A percentile compares a stretch with the other conserved stretches of the same genome.
Evolutionary conservation across 37 sponge, comb jelly and placozoan genomes (phyloP).

Genomic region (Hexactinellida sp.): DNA sequence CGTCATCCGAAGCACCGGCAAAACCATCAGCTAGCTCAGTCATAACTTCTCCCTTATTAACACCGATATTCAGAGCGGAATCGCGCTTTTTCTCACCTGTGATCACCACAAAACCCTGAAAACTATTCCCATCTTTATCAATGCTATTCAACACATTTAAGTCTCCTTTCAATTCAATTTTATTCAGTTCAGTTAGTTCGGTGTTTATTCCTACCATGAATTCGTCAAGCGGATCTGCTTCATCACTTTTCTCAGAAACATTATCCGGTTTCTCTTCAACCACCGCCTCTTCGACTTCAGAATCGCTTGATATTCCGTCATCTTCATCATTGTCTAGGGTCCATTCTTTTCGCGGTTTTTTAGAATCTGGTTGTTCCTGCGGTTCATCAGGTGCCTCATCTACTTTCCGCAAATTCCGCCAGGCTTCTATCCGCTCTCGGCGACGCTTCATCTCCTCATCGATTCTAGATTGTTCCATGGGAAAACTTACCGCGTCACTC

Average conservation of each 20-base stretch:
- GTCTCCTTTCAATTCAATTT: conserved; percentile 19
- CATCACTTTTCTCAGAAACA: conserved; percentile 31
- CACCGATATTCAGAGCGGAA: background rate
- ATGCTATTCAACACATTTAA: background rate
- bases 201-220: conserved; percentile 48
- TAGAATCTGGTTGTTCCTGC: background rate
- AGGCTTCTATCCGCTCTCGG: conserved; percentile 75
- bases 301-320: conserved; percentile 35
- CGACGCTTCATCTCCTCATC: conserved; percentile 88
- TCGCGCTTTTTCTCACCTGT: background rate
- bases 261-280: conserved; percentile 1
- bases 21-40: conserved; percentile 75
- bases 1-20: conserved; percentile 83
- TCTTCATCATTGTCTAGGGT: conserved; percentile 79
- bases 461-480: conserved; percentile 46
- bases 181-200: conserved; percentile 24
- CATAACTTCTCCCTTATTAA: conserved; percentile 75
- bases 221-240: conserved; percentile 87
- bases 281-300: background rate
- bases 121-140: background rate
- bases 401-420: conserved; percentile 50
- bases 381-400: background rate
- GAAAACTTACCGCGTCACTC: background rate
- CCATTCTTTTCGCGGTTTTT: conserved; percentile 42
- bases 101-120: background rate